phyloP scores from a whole-genome alignment of 2,888 invertebrate genomes.

The Alentia gelatinosa region DNA sequence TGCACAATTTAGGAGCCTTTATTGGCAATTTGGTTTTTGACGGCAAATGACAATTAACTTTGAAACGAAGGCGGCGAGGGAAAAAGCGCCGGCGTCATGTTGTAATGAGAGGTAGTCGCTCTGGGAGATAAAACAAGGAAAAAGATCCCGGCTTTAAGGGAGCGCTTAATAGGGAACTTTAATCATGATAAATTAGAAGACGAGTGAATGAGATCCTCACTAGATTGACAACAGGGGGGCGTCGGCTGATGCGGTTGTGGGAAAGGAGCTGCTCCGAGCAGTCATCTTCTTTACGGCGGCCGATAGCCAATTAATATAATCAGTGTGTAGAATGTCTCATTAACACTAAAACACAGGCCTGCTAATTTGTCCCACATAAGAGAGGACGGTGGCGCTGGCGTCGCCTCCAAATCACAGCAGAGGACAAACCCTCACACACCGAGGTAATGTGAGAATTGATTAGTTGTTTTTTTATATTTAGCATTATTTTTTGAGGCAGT shows the following conservation, averaged over 20 bases:
- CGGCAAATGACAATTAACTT: slow-evolving; percentile 47
- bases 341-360: slow-evolving; percentile 12
- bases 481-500: too few species aligned
- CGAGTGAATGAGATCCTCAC: slow-evolving; percentile 22
- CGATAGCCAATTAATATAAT: slow-evolving; percentile 30
- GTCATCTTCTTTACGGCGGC: background rate
- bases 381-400: background rate
- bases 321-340: slow-evolving; percentile 34
- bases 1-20: slow-evolving; percentile 28
- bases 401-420: background rate
- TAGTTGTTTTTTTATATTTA: background rate
- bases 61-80: background rate
- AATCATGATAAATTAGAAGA: slow-evolving; percentile 43
- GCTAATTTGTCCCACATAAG: slow-evolving; percentile 25
- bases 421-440: background rate
- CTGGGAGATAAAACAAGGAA: slow-evolving; percentile 32
- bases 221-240: slow-evolving; percentile 38
- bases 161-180: slow-evolving; percentile 40
- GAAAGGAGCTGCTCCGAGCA: background rate
- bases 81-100: background rate
- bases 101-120: slow-evolving; percentile 38
- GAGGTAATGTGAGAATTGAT: background rate
- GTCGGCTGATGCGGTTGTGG: background rate
- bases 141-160: slow-evolving; percentile 19
- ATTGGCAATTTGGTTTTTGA: slow-evolving; percentile 33